Conservation (phyloP, 2,888 invertebrate genomes). For the Steinernema scapterisci region DNA sequence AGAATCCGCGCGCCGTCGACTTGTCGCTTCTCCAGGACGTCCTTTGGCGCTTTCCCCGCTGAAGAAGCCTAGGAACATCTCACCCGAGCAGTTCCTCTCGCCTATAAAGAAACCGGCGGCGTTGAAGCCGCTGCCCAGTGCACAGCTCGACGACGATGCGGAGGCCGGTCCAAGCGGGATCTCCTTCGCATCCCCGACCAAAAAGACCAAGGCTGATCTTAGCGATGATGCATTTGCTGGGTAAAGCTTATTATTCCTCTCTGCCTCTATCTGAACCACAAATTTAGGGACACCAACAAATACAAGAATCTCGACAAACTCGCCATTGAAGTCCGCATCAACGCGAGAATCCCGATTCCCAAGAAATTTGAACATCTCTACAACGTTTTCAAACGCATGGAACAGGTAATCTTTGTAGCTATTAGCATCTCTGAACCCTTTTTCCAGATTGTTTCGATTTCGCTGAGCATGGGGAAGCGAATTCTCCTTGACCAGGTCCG, state of each 20-base stretch:
- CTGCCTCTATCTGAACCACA: too few species aligned
- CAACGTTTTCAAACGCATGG: constrained; percentile 6
- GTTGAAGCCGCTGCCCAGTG: neutral
- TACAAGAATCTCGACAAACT: constrained; percentile 7
- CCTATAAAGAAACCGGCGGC: neutral
- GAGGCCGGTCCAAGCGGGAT: neutral
- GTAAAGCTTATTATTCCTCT: neutral
- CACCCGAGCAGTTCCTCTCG: neutral
- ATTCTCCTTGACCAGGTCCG: neutral
- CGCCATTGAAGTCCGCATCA: neutral
- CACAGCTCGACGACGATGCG: neutral
- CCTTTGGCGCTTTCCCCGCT: neutral
- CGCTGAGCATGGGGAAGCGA: constrained; percentile 12
- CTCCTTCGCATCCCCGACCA: neutral
- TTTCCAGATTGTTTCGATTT: constrained; percentile 4
- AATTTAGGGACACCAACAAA: constrained; percentile 3
- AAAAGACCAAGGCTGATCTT: neutral
- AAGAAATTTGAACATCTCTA: constrained; percentile 9
- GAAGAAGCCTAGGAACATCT: neutral
- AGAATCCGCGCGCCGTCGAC: neutral
- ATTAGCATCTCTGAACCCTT: neutral
- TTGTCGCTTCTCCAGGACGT: neutral
- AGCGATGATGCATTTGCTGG: neutral
- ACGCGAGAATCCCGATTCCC: neutral
- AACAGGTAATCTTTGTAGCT: neutral